phyloP scores from a whole-genome alignment of 1,140 invertebrate species.

The Luehdorfia chinensis region DNA sequence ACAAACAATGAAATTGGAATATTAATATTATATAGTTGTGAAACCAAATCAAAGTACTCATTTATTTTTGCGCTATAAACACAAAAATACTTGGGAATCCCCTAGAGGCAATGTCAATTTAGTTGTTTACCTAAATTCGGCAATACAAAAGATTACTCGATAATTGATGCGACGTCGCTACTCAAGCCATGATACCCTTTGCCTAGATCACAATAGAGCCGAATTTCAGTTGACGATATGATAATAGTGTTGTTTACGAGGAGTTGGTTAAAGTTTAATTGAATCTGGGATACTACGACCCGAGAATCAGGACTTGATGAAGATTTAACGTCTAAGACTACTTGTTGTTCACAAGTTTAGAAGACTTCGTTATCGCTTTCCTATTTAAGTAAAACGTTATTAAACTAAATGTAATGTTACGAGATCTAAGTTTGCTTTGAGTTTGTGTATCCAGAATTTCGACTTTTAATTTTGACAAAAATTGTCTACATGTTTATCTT shows the following conservation, averaged over 20 bases:
- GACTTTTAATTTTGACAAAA: too few relatives aligned
- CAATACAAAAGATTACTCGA: conserved; percentile 23
- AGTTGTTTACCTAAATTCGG: conserved; percentile 16
- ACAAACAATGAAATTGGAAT: too few relatives aligned
- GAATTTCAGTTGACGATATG: conserved; percentile 24
- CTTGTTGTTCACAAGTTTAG: conserved; percentile 34
- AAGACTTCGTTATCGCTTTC: conserved; percentile 45
- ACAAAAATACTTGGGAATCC: neutral
- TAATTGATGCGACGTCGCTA: conserved; percentile 27
- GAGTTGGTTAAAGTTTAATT: conserved; percentile 67
- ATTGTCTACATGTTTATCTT: too few relatives aligned
- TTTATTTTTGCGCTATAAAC: too few relatives aligned
- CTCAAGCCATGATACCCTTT: conserved; percentile 14
- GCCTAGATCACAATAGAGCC: conserved; percentile 10
- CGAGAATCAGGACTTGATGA: conserved; percentile 39
- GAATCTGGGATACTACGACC: conserved; percentile 48
- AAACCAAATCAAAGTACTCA: neutral
- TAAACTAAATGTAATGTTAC: too few relatives aligned
- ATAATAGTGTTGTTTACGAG: conserved; percentile 67
- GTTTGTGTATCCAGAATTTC: too few relatives aligned
- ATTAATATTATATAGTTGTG: too few relatives aligned
- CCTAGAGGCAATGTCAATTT: conserved; percentile 8
- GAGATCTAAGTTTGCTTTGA: too few relatives aligned
- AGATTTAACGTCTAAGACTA: conserved; percentile 49
- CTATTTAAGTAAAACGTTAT: too few relatives aligned